Percentiles rank a stretch among this genome's conserved stretches.
Conservation (phyloP, 2,797 vertebrate genomes). For the Iguana delicatissima region DNA sequence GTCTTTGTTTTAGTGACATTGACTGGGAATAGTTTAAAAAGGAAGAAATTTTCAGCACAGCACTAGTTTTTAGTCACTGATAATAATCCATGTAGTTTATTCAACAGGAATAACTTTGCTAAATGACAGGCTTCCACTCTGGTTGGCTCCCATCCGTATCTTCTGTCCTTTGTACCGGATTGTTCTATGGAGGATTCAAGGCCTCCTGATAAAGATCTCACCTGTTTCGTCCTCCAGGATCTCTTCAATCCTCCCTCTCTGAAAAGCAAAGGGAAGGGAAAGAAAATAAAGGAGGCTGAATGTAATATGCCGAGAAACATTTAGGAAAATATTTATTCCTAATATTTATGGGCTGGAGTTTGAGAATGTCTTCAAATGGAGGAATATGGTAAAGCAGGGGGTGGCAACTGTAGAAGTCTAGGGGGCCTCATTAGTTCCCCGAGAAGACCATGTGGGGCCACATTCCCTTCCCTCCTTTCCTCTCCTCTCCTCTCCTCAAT, state of each 20-base stretch:
- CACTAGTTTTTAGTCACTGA: not conserved
- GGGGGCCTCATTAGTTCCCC: too few species aligned
- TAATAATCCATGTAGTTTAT: constrained; percentile 24
- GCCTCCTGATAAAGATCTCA: constrained; percentile 55
- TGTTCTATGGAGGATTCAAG: constrained; percentile 26
- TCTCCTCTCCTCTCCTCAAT: not conserved
- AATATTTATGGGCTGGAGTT: not conserved
- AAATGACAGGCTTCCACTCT: too few species aligned
- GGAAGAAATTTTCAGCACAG: not conserved
- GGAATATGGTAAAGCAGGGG: not conserved
- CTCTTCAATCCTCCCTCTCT: constrained; percentile 73
- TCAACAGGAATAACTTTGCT: not conserved
- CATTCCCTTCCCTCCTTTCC: not conserved
- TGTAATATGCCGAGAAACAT: not conserved
- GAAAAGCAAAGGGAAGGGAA: constrained; percentile 46
- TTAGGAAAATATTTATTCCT: not conserved
- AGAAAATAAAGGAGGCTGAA: not conserved
- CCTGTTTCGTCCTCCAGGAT: constrained; percentile 71
- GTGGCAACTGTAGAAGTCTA: too few species aligned
- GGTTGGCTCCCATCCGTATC: not conserved
- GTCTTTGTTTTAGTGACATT: not conserved
- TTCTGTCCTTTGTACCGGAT: not conserved
- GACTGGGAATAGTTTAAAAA: not conserved
- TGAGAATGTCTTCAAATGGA: not conserved
- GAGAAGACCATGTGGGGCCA: too few species aligned